A percentile compares a stretch with the other conserved stretches of the same genome.
These are phyloP conservation scores for Psophia crepitans DNA, from an alignment of 2,113 vertebrate species.

Conservation along the genomic window DNA sequence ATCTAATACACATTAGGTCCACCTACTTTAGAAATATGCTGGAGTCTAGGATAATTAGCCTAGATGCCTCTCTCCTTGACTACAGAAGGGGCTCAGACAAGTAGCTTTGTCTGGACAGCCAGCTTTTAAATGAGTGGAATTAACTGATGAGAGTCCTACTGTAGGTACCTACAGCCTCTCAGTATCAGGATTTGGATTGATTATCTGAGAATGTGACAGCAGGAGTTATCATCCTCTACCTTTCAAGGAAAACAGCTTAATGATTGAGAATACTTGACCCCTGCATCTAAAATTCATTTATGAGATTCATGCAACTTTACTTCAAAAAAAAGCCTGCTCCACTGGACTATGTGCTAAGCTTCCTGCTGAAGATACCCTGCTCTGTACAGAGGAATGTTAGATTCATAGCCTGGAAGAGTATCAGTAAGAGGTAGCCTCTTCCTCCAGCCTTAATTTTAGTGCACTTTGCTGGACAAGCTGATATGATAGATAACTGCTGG, in stretches of 20 bases:
- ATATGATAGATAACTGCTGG: neutral
- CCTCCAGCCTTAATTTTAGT: neutral
- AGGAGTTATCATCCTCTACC: neutral
- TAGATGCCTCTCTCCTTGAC: neutral
- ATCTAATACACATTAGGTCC: neutral
- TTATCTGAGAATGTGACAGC: neutral
- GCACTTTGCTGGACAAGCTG: neutral
- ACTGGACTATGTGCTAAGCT: neutral
- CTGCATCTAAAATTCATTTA: neutral
- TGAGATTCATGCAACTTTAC: neutral
- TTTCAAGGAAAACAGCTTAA: neutral
- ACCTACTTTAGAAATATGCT: neutral
- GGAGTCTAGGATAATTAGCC: neutral
- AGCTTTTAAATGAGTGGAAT: neutral
- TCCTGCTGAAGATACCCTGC: neutral
- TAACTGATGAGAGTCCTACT: neutral
- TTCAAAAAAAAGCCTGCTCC: neutral
- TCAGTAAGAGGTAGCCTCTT: neutral
- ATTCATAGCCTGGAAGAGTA: neutral
- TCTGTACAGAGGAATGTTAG: neutral
- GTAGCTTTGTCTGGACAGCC: neutral
- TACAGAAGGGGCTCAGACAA: neutral
- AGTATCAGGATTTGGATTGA: neutral
- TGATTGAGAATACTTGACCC: neutral
- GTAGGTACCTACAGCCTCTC: neutral